These are phyloP conservation scores for Sparus aurata DNA, from an alignment of 2,797 vertebrate genomes.

Conservation along the genomic window DNA sequence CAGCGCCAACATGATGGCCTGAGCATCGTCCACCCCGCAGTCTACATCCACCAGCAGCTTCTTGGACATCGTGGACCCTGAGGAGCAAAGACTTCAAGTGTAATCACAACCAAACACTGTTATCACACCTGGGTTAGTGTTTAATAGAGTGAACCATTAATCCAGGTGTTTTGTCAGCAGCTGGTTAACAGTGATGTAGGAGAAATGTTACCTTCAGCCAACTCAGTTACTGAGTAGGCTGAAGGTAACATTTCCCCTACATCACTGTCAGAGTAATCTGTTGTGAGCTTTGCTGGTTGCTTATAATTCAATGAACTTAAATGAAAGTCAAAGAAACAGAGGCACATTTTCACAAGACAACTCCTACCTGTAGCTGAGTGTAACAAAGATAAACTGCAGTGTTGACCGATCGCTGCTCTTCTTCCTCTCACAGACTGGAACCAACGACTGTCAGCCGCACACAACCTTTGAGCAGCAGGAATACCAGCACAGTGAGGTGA, in stretches of 20 bases:
- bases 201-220: background rate
- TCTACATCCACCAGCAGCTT: conserved; percentile 83
- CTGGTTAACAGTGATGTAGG: background rate
- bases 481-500: too few relatives aligned
- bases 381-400: background rate
- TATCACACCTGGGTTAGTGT: background rate
- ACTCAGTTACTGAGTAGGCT: background rate
- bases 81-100: background rate
- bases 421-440: conserved; percentile 11
- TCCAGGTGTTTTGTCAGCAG: too few relatives aligned
- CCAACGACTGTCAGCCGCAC: background rate
- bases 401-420: background rate
- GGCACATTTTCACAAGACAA: background rate
- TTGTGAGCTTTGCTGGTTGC: background rate
- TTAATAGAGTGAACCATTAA: too few relatives aligned
- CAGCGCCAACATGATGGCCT: conserved; percentile 86
- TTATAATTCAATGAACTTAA: background rate
- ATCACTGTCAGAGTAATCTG: background rate
- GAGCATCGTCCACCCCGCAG: conserved; percentile 86
- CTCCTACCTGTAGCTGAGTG: conserved; percentile 38
- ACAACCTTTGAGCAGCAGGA: conserved; percentile 46
- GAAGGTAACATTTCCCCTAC: background rate
- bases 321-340: background rate
- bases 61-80: conserved; percentile 74
- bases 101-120: background rate